phyloP scores from a whole-genome alignment of 2,113 vertebrate genomes.

The Epinephelus cyanopodus region DNA sequence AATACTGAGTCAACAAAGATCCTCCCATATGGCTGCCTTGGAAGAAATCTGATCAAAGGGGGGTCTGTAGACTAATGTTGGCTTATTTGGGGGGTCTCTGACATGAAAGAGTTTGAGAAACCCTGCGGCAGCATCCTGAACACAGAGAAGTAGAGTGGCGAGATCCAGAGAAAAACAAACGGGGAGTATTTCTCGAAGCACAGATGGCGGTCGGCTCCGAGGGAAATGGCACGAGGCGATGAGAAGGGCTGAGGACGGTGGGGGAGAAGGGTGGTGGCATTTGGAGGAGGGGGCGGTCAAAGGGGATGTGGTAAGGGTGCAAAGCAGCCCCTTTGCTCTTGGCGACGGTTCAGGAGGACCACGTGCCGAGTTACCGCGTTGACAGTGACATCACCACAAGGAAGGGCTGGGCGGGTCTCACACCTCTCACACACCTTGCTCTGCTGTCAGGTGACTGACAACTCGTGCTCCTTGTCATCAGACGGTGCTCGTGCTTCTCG shows the following conservation, averaged over 20 bases:
- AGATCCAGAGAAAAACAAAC: constrained; percentile 1
- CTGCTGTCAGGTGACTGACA: neutral
- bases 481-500: too few species aligned
- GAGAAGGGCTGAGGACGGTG: constrained; percentile 34
- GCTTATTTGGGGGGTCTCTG: constrained; percentile 24
- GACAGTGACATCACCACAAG: constrained; percentile 65
- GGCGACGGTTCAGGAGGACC: constrained; percentile 36
- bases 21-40: constrained; percentile 54
- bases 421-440: constrained; percentile 69
- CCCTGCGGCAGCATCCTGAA: constrained; percentile 30
- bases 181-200: constrained; percentile 60
- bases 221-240: constrained; percentile 62
- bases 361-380: constrained; percentile 52
- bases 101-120: constrained; percentile 46
- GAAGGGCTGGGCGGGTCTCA: constrained; percentile 82
- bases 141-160: constrained; percentile 8
- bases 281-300: neutral
- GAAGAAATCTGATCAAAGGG: constrained; percentile 36
- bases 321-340: constrained; percentile 43
- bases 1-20: constrained; percentile 55
- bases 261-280: constrained; percentile 51
- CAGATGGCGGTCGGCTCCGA: constrained; percentile 76
- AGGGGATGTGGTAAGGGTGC: neutral
- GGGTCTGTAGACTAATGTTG: constrained; percentile 17
- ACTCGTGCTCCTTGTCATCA: neutral